A percentile compares a stretch with the other conserved stretches of the same genome.
Evolutionary conservation across 2,113 vertebrate genomes (phyloP).

Genomic region (Noturus placidus): DNA sequence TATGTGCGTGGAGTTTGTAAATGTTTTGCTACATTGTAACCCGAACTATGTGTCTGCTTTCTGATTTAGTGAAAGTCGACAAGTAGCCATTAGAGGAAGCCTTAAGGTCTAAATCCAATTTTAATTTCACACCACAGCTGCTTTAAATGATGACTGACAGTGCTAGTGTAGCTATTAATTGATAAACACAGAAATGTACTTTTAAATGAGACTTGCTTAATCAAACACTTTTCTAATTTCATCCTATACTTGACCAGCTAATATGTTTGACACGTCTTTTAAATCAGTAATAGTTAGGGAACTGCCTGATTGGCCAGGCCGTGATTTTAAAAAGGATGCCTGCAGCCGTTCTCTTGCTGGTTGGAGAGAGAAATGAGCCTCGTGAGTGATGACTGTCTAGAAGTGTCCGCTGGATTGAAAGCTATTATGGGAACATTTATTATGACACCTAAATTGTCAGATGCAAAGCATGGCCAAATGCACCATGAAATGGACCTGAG

Average conservation of each 20-base stretch:
- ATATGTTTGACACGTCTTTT: constrained; percentile 56
- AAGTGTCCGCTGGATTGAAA: constrained; percentile 54
- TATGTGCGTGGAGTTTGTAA: constrained; percentile 54
- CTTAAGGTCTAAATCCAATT: constrained; percentile 50
- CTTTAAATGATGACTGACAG: constrained; percentile 52
- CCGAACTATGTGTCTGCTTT: constrained; percentile 51
- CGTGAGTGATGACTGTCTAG: constrained; percentile 44
- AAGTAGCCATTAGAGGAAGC: constrained; percentile 47
- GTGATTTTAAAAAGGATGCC: constrained; percentile 58
- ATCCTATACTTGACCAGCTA: constrained; percentile 50
- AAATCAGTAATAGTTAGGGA: constrained; percentile 56
- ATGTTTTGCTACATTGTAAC: constrained; percentile 42
- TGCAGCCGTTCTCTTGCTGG: constrained; percentile 52
- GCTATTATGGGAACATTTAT: constrained; percentile 56
- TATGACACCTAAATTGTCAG: constrained; percentile 56
- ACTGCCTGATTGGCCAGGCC: constrained; percentile 56
- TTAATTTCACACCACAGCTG: constrained; percentile 59
- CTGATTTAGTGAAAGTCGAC: constrained; percentile 59
- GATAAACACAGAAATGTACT: constrained; percentile 54
- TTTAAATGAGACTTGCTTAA: constrained; percentile 54
- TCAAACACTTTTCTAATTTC: constrained; percentile 60
- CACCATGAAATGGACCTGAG: constrained; percentile 52
- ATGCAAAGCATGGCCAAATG: constrained; percentile 51
- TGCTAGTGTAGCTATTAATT: constrained; percentile 64
- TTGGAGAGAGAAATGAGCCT: constrained; percentile 35